Evolutionary conservation across 2,113 vertebrate species (phyloP).

Genomic region (Dendropsophus ebraccatus): DNA sequence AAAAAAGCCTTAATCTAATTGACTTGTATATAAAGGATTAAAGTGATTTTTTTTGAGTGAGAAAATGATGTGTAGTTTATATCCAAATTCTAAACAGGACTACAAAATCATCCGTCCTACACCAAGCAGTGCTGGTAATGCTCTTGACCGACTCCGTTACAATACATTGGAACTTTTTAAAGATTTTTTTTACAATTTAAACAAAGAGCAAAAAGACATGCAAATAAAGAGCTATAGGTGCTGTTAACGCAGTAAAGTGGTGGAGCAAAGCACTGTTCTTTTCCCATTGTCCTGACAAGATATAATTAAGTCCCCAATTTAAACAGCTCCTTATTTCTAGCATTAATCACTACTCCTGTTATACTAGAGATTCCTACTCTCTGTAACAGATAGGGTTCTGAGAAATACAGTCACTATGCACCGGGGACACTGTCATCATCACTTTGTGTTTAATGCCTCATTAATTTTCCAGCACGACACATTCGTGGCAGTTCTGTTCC

Average conservation of each 20-base stretch:
- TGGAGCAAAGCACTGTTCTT: not conserved
- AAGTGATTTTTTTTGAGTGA: too few relatives aligned
- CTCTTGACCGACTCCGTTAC: not conserved
- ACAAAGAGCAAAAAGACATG: not conserved
- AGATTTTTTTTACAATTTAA: not conserved
- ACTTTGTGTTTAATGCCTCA: constrained; percentile 55
- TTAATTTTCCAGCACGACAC: constrained; percentile 50
- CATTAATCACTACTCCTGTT: constrained; percentile 47
- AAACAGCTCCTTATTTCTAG: constrained; percentile 15
- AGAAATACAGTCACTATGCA: constrained; percentile 47
- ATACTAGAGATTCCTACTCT: constrained; percentile 46
- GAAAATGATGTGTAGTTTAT: too few relatives aligned
- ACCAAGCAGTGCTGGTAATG: not conserved
- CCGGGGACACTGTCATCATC: constrained; percentile 50
- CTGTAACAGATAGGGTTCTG: constrained; percentile 28
- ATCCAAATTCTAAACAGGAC: too few relatives aligned
- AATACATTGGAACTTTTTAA: not conserved
- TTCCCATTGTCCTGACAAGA: constrained; percentile 15
- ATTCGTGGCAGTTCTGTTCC: constrained; percentile 46
- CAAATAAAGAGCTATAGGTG: not conserved
- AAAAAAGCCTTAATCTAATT: too few relatives aligned
- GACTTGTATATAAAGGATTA: too few relatives aligned
- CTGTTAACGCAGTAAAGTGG: not conserved
- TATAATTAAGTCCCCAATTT: constrained; percentile 27
- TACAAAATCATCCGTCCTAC: too few relatives aligned